Conservation (phyloP, 2,113 vertebrate species). For the Osmerus mordax region DNA sequence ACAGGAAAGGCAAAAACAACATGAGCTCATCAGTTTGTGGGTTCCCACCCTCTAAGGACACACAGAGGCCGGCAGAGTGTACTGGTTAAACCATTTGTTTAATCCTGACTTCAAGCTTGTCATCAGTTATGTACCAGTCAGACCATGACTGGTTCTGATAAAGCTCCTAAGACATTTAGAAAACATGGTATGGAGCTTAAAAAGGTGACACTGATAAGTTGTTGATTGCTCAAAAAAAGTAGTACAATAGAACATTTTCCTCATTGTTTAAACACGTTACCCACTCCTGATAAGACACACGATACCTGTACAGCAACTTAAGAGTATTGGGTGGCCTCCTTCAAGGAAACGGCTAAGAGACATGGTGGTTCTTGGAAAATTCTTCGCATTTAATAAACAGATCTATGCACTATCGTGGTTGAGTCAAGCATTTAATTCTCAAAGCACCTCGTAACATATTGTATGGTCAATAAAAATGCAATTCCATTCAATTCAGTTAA, state of each 20-base stretch:
- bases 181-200: not conserved
- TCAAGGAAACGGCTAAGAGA: too few species aligned
- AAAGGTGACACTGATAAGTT: not conserved
- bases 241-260: constrained; percentile 30
- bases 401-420: too few species aligned
- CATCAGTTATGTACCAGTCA: constrained; percentile 24
- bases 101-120: constrained; percentile 30
- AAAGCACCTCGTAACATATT: too few species aligned
- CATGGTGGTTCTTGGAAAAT: too few species aligned
- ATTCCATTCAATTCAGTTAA: too few species aligned
- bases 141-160: too few species aligned
- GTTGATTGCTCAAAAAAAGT: not conserved
- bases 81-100: constrained; percentile 43
- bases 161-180: not conserved
- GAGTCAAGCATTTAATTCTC: too few species aligned
- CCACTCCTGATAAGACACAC: not conserved
- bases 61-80: constrained; percentile 58
- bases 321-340: not conserved
- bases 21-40: constrained; percentile 33
- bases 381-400: too few species aligned
- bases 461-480: too few species aligned
- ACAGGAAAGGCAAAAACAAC: constrained; percentile 51
- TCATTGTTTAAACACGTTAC: constrained; percentile 52
- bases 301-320: constrained; percentile 29
- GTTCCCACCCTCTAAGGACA: constrained; percentile 70